Percentiles rank a stretch among this genome's conserved stretches.
Evolutionary conservation across 2,888 invertebrate species (phyloP).

Genomic region (Minunthozetes semirufus): DNA sequence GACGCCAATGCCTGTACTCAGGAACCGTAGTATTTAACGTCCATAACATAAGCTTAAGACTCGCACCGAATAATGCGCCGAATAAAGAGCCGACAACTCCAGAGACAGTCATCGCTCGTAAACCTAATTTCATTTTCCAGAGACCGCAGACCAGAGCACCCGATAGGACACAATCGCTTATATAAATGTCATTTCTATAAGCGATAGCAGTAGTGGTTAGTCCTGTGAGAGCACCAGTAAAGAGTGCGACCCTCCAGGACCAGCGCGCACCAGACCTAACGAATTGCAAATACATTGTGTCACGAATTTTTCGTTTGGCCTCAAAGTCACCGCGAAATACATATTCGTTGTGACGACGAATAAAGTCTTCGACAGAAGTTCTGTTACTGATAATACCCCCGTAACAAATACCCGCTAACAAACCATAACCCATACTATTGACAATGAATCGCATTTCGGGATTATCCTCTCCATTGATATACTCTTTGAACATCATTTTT

Average conservation of each 20-base stretch:
- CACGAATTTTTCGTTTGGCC: conserved; percentile 31
- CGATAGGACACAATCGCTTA: conserved; percentile 9
- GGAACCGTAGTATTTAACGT: conserved; percentile 24
- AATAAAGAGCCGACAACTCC: conserved; percentile 21
- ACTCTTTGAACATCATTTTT: not conserved
- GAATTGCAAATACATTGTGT: conserved; percentile 20
- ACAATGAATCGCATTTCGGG: conserved; percentile 21
- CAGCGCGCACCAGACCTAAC: not conserved
- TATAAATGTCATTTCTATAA: conserved; percentile 34
- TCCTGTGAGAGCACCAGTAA: conserved; percentile 2
- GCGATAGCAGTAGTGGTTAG: not conserved
- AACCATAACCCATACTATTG: not conserved
- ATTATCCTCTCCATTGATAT: conserved; percentile 19
- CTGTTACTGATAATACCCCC: conserved; percentile 19
- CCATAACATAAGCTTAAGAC: conserved; percentile 13
- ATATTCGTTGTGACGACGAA: conserved; percentile 27
- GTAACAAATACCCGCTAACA: not conserved
- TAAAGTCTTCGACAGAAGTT: conserved; percentile 6
- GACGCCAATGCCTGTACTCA: conserved; percentile 20
- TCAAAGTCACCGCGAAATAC: conserved; percentile 27
- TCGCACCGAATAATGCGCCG: conserved; percentile 14
- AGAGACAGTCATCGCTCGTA: conserved; percentile 29
- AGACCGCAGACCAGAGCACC: conserved; percentile 23
- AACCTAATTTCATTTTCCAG: conserved; percentile 32
- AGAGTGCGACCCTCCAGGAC: conserved; percentile 7